Evolutionary conservation across 1,140 invertebrate genomes (phyloP).

Genomic region (Caenorhabditis latens): DNA sequence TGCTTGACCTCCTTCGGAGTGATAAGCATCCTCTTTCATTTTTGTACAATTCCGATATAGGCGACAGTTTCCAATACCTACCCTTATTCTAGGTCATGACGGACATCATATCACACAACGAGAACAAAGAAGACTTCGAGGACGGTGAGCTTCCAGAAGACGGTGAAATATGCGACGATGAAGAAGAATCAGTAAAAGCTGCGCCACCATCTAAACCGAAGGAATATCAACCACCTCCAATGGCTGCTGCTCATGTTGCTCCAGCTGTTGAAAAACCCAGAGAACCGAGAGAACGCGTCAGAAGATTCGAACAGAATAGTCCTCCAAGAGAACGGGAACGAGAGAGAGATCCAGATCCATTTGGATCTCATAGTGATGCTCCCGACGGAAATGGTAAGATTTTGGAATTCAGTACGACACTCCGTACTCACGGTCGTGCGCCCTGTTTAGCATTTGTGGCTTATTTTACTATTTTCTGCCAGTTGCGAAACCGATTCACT

Average conservation of each 20-base stretch:
- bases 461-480: neutral
- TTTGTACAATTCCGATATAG: too few relatives aligned
- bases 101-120: conserved; percentile 40
- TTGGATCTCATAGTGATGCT: conserved; percentile 33
- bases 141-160: conserved; percentile 76
- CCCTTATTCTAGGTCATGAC: conserved; percentile 1
- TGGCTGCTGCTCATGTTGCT: neutral
- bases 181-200: conserved; percentile 68
- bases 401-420: neutral
- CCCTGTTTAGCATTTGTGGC: neutral
- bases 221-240: conserved; percentile 5
- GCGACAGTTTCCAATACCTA: neutral
- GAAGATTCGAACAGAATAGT: conserved; percentile 30
- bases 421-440: neutral
- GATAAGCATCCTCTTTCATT: too few relatives aligned
- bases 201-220: neutral
- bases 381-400: conserved; percentile 11
- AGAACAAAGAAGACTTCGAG: conserved; percentile 64
- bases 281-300: neutral
- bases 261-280: conserved; percentile 17
- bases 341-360: conserved; percentile 43
- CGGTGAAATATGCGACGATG: conserved; percentile 74
- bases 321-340: conserved; percentile 11
- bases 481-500: too few relatives aligned
- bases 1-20: too few relatives aligned